Percentiles rank a stretch among this genome's conserved stretches.
These are phyloP conservation scores for Bryconaethiops microstoma DNA, from an alignment of 2,797 vertebrate genomes.

Conservation along the genomic window DNA sequence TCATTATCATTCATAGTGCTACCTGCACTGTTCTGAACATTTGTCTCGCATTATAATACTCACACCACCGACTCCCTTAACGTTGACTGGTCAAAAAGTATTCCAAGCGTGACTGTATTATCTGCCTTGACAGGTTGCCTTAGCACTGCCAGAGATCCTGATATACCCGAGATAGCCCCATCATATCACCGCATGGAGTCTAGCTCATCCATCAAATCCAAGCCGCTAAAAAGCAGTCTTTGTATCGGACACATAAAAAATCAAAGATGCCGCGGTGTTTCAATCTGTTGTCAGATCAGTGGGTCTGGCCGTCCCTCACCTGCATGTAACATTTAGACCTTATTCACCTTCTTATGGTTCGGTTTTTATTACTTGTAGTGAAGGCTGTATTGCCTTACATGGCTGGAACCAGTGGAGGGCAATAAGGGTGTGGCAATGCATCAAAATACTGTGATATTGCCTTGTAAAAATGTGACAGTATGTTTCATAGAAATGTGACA, in stretches of 20 bases:
- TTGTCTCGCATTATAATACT: constrained; percentile 44
- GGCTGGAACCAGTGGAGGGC: background rate
- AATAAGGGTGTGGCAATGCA: too few relatives aligned
- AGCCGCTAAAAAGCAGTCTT: constrained; percentile 24
- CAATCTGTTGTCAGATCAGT: constrained; percentile 16
- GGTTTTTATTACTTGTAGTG: background rate
- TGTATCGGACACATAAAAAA: constrained; percentile 28
- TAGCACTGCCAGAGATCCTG: constrained; percentile 27
- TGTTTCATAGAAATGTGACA: too few relatives aligned
- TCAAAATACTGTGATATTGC: too few relatives aligned
- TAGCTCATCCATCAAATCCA: constrained; percentile 48
- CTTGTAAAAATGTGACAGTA: too few relatives aligned
- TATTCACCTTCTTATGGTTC: background rate
- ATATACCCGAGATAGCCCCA: constrained; percentile 38
- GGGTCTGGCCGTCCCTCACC: background rate
- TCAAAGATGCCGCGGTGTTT: constrained; percentile 12
- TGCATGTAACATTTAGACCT: constrained; percentile 32
- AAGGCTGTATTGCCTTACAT: background rate
- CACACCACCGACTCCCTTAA: constrained; percentile 23
- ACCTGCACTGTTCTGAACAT: constrained; percentile 23
- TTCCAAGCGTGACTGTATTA: constrained; percentile 37
- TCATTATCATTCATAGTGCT: constrained; percentile 51
- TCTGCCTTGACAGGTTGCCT: constrained; percentile 46
- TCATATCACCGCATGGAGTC: constrained; percentile 39
- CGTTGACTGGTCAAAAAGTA: constrained; percentile 37